Base-by-base conservation (phyloP, 1,140 invertebrate species). In the Melanaphis sacchari region DNA sequence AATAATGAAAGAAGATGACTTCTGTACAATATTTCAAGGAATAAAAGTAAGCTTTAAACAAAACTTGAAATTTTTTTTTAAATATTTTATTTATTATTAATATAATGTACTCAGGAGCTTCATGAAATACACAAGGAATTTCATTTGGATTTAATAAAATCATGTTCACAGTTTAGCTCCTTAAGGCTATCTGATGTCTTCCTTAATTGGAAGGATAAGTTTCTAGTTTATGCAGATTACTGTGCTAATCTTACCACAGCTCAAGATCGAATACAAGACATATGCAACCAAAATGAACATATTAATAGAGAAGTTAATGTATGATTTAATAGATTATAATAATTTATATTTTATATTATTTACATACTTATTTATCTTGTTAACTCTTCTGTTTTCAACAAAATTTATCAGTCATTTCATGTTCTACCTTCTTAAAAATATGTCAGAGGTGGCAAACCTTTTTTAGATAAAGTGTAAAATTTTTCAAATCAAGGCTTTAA, bases 161-260 rank as follows among this genome's bases (percentile, higher is more conserved):
- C 98, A 7, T 96, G 96, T 91, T 95, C 95, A 93, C 95, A 95
- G n/a, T 95, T 94, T 94, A 95, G 95, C 89, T 95, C 94, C 93
- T 94, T 95, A 94, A 95, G 96, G 95, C 94, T 97, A 82, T 96
- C 97, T 49, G 96, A 97, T 94, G 97, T 98, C 89, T 99, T 99
- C 95, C 96, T 99, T 5, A 97, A 97, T 94, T 99, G 97, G 96
- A 97, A 98, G 94, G 97, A 99, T 94, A 97, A 97, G 94, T 97
- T 99, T 95, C 96, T 99, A 31, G 96, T 99, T 85, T 99, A 99
- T 95, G 99, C 98, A 26, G 97, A 98, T 94, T 99, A 99, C 95
- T 99, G 99, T 95, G 98, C 98, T 9, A 98, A 98, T 95, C 96
- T 99, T 46, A 97, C 98, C 0, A 95, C 96, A 52, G 98, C 98